Base-by-base conservation (phyloP, 2,888 invertebrate genomes). In the Lasioglossum marginatum region DNA sequence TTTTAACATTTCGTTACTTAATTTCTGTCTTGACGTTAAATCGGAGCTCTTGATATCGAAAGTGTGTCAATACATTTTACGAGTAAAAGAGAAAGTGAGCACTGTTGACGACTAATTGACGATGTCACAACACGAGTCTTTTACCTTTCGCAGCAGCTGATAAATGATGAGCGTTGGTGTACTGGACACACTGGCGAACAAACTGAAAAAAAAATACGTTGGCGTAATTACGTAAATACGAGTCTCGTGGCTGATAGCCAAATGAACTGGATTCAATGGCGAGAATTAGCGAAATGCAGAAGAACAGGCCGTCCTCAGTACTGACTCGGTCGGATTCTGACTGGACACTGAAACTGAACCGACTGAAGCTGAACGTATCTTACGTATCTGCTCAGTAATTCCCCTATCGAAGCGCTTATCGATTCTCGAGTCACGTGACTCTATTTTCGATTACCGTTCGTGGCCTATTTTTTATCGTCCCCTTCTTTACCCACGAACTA, bases 181-280 rank as follows among this genome's bases (percentile, higher is more conserved):
- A 82, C 77, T 90, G 89, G 79, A 89, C 79, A 79, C 88, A 90
- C 79, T 91, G 92, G 60, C 91, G 92, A 43, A 91, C 87, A 43
- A 93, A 88, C 94, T 94, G 92, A 43, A 43, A 83, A 43, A 43
- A 83, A 93, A 94, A 79, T 70, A 73, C 89, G 76, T 86, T 88
- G 82, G 19, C 4, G 68, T 12, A 74, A 40, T 48, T 16, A 75
- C 34, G 66, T 27, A 34, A 76, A 34, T 5, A 37, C 27, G 2
- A 75, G 6, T 72, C 37, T 2, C 31, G 70, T 85, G 80, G 87
- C 68, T n/a, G 27, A 70, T 52, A 43, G 77, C 82, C 83, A 85
- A 87, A 66, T 70, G 68, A 79, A 66, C 45, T 71, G 10, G 70
- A 84, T 78, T 83, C 72, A 72, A 66, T 73, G n/a, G 16, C 2